Percentiles rank a stretch among this genome's conserved stretches.
phyloP scores from a whole-genome alignment of 2,888 invertebrate species.

The Laspeyria flexula region DNA sequence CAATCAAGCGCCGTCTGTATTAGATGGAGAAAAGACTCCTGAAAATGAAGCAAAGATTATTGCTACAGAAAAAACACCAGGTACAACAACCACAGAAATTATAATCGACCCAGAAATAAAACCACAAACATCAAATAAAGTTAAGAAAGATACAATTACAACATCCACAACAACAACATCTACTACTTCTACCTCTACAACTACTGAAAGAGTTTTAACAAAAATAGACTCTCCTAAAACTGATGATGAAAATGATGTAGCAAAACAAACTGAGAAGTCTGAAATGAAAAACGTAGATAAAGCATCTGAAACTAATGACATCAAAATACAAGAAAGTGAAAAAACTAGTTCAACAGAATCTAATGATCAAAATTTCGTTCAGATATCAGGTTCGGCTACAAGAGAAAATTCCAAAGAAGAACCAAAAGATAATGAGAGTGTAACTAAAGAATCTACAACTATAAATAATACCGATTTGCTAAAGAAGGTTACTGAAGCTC shows the following conservation, averaged over 20 bases:
- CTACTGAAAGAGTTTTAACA: neutral
- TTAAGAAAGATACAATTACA: slow-evolving; percentile 36
- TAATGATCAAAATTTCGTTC: slow-evolving; percentile 38
- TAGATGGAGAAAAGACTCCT: slow-evolving; percentile 40
- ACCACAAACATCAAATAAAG: slow-evolving; percentile 29
- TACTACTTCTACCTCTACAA: neutral
- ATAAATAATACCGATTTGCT: slow-evolving; percentile 10
- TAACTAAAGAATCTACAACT: slow-evolving; percentile 2
- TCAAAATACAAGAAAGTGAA: slow-evolving; percentile 18
- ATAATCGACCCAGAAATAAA: slow-evolving; percentile 22
- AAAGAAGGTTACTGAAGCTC: slow-evolving; percentile 7
- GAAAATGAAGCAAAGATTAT: slow-evolving; percentile 23
- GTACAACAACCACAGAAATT: slow-evolving; percentile 40
- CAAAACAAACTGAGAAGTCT: slow-evolving; percentile 12
- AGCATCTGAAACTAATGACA: slow-evolving; percentile 1
- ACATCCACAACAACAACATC: slow-evolving; percentile 1
- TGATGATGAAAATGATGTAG: slow-evolving; percentile 18
- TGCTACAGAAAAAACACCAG: slow-evolving; percentile 48
- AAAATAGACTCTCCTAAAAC: slow-evolving; percentile 6
- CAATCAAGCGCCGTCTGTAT: slow-evolving; percentile 60
- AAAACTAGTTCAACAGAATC: slow-evolving; percentile 28
- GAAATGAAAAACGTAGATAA: slow-evolving; percentile 22
- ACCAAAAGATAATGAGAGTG: slow-evolving; percentile 12
- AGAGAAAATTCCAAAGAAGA: slow-evolving; percentile 22
- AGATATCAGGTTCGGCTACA: slow-evolving; percentile 45